Base-by-base conservation (phyloP, 2,888 invertebrate species). In the Drosophila rubida region DNA sequence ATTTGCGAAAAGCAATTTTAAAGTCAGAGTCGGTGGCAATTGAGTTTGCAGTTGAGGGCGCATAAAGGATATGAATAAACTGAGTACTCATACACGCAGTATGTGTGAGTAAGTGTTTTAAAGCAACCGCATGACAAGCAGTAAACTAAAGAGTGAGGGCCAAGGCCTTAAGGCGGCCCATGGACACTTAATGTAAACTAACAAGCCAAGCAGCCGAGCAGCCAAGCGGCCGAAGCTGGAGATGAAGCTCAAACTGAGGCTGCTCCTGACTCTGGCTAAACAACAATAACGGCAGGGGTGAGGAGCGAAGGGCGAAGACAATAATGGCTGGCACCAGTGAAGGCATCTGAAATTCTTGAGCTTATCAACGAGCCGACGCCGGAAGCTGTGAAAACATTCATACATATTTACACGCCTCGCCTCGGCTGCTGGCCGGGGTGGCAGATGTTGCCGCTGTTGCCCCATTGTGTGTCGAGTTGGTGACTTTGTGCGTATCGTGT, bases 361-460 rank as follows among this genome's bases (percentile, higher is more conserved):
- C 84, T 84, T 84, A 88, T 88, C 88, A 84, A 83, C 76, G 73
- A 54, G 53, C 59, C 69, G 69, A 69, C 53, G 80, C 88, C 88
- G 84, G 78, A 86, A 86, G 84, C 88, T 88, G 80, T 74, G 80
- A 80, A 74, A 83, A 66, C 78, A 76, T 72, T 83, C 84, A 73
- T 80, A 86, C 71, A 82, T 82, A 83, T 88, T 88, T 80, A 65
- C 87, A 86, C 80, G 87, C 72, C 69, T 68, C 55, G 76, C 14
- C 61, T 58, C 6, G 1, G 70, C 30, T 55, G 72, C 54, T 67
- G 62, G 49, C 54, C 48, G 53, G 35, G 35, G 19, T 19, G 32
- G 32, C 32, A 32, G 32, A 4, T 32, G 32, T 32, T 32, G 41
- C 7, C 46, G 55, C 44, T 30, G 48, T n/a, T 42, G 59, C 37